phyloP scores from a whole-genome alignment of 2,888 invertebrate genomes.

The Cantharis rustica region DNA sequence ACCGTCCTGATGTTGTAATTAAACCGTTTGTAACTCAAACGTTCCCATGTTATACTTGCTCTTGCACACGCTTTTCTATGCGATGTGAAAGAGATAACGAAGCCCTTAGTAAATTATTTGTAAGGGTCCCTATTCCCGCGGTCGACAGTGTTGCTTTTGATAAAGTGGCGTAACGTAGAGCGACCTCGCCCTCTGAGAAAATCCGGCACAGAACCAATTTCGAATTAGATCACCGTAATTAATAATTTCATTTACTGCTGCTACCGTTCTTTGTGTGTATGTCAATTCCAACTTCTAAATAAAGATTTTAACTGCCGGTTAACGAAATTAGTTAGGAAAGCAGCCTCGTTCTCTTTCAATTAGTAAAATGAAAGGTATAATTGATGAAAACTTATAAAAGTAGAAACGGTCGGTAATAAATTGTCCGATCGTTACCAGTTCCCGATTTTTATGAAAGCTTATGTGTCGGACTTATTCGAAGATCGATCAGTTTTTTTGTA shows the following conservation, averaged over 20 bases:
- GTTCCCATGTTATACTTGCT: conserved; percentile 10
- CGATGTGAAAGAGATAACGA: conserved; percentile 20
- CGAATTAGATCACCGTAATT: conserved; percentile 30
- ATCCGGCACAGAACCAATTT: conserved; percentile 8
- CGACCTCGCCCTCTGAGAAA: conserved; percentile 18
- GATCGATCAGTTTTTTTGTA: conserved; percentile 24
- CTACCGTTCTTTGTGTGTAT: conserved; percentile 18
- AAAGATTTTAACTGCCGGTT: neutral
- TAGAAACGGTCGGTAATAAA: neutral
- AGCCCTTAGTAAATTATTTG: conserved; percentile 21
- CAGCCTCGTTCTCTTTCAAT: neutral
- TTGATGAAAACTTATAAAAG: neutral
- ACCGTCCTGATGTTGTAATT: conserved; percentile 31
- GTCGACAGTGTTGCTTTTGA: conserved; percentile 23
- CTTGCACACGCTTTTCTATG: conserved; percentile 16
- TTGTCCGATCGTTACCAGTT: neutral
- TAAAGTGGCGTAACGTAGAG: conserved; percentile 25
- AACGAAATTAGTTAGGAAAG: neutral
- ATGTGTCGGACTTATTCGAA: conserved; percentile 5
- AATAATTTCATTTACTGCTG: conserved; percentile 27
- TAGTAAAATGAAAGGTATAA: neutral
- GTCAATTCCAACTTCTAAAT: neutral
- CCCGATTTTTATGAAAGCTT: conserved; percentile 1
- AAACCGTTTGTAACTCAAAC: conserved; percentile 29
- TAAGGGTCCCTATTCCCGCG: conserved; percentile 16